A percentile compares a stretch with the other conserved stretches of the same genome.
Evolutionary conservation across 2,797 vertebrate species (phyloP).

Genomic region (Leontocebus nigricollis): DNA sequence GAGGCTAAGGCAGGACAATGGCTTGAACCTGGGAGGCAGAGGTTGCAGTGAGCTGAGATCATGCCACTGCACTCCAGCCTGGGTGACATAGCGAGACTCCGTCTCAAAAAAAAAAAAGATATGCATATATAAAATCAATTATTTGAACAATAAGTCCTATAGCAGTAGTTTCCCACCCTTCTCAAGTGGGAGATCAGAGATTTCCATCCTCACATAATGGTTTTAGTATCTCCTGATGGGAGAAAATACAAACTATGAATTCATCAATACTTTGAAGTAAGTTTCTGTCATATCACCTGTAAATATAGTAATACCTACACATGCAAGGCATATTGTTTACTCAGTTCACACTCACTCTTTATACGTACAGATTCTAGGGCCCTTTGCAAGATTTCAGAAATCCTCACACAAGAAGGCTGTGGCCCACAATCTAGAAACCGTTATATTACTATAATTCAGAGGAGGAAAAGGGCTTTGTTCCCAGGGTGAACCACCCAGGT

Average conservation of each 20-base stretch:
- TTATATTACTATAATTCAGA: not conserved
- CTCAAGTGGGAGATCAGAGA: not conserved
- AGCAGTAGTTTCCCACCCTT: not conserved
- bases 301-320: not conserved
- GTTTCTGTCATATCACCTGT: not conserved
- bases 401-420: not conserved
- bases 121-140: not conserved
- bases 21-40: too few relatives aligned
- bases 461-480: constrained; percentile 21
- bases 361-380: not conserved
- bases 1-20: too few relatives aligned
- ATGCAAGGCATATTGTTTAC: not conserved
- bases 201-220: not conserved
- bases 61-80: too few relatives aligned
- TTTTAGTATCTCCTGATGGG: not conserved
- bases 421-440: not conserved
- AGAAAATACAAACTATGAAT: constrained; percentile 1
- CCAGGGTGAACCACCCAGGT: not conserved
- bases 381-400: not conserved
- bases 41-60: too few relatives aligned
- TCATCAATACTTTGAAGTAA: not conserved
- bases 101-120: not conserved
- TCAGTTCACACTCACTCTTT: not conserved
- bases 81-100: too few relatives aligned
- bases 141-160: not conserved